Conservation (phyloP, 2,888 invertebrate genomes). For the Acanthosepion lycidas region DNA sequence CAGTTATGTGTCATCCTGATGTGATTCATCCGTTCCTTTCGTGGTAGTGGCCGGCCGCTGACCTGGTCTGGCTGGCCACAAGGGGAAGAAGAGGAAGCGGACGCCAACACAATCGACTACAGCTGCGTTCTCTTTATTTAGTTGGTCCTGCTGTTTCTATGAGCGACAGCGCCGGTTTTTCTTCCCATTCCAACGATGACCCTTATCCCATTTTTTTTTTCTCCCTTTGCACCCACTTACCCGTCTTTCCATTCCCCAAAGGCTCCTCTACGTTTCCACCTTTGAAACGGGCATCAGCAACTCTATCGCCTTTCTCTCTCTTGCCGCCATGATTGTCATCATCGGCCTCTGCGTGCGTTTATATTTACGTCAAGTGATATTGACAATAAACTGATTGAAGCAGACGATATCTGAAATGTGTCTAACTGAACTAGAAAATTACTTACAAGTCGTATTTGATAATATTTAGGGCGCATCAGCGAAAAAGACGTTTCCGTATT, state of each 20-base stretch:
- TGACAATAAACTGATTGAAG: background rate
- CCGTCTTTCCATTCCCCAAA: background rate
- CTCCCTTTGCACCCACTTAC: background rate
- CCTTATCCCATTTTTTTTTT: background rate
- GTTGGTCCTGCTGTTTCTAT: background rate
- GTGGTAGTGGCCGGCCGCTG: constrained; percentile 22
- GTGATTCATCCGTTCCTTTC: background rate
- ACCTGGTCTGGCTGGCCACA: background rate
- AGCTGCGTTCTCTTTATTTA: background rate
- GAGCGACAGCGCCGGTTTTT: background rate
- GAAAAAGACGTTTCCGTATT: too few species aligned
- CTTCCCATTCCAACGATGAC: background rate
- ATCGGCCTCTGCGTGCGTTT: background rate
- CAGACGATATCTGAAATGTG: background rate
- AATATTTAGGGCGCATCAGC: too few species aligned
- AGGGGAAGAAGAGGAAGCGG: background rate
- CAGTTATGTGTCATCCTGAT: background rate
- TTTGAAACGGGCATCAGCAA: background rate
- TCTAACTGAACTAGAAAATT: too few species aligned
- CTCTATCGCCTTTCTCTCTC: background rate
- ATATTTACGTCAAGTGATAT: background rate
- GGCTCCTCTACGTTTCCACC: background rate
- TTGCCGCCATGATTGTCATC: background rate
- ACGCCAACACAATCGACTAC: background rate
- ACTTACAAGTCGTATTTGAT: too few species aligned